Evolutionary conservation across 2,113 vertebrate species (phyloP).

Genomic region (Phrynosoma blainvillii): DNA sequence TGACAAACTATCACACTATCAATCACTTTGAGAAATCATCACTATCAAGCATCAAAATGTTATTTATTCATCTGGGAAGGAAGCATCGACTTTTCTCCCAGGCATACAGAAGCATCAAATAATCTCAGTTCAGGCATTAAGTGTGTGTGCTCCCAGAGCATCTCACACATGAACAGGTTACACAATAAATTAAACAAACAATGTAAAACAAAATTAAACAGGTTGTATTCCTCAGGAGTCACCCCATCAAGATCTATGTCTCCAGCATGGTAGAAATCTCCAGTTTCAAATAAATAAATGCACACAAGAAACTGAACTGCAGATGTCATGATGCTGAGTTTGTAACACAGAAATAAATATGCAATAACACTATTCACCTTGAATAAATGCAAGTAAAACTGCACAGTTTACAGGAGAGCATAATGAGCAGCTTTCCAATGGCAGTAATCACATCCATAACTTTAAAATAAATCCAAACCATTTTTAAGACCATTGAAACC

Average conservation of each 20-base stretch:
- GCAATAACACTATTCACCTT: conserved; percentile 26
- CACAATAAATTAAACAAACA: neutral
- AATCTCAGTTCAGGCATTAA: neutral
- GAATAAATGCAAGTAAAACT: conserved; percentile 3
- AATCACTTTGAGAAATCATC: neutral
- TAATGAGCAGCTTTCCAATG: conserved; percentile 1
- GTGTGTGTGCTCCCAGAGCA: neutral
- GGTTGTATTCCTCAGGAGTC: conserved; percentile 16
- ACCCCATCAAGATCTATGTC: neutral
- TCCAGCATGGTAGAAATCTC: neutral
- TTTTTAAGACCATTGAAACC: conserved; percentile 29
- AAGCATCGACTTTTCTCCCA: neutral
- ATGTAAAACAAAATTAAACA: neutral
- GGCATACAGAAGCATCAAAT: neutral
- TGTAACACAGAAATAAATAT: conserved; percentile 14
- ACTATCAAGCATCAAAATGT: neutral
- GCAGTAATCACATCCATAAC: conserved; percentile 1
- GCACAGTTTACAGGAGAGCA: neutral
- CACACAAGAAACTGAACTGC: neutral
- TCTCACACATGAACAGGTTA: conserved; percentile 2
- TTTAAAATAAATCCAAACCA: conserved; percentile 27
- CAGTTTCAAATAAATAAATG: conserved; percentile 1
- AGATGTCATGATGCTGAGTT: conserved; percentile 22
- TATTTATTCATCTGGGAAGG: neutral
- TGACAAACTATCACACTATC: neutral